phyloP scores from a whole-genome alignment of 2,888 invertebrate genomes.

The Morinoia aosen region DNA sequence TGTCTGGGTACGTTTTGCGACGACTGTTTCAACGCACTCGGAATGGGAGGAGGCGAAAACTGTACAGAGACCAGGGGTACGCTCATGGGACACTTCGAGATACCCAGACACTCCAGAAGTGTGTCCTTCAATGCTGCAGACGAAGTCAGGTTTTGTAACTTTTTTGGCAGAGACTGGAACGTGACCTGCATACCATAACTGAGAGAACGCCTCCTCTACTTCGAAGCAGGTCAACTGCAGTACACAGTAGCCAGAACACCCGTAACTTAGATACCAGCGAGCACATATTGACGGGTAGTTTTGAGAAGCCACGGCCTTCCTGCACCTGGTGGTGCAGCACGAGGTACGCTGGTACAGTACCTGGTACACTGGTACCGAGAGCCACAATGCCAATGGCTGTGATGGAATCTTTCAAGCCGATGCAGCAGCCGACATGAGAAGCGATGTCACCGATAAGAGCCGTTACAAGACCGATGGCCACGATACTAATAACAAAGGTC shows the following conservation, averaged over 20 bases:
- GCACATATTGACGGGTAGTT: background rate
- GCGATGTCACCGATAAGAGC: conserved; percentile 98
- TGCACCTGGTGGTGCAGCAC: conserved; percentile 3
- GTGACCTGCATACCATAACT: background rate
- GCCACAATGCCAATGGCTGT: conserved; percentile 99
- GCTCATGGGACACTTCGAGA: background rate
- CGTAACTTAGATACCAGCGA: background rate
- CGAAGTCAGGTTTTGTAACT: background rate
- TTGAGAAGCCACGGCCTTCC: background rate
- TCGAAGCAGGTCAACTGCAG: background rate
- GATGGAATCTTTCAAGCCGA: conserved; percentile 95
- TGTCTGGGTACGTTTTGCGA: background rate
- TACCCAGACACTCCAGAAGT: background rate
- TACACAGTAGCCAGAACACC: background rate
- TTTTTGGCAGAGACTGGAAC: background rate
- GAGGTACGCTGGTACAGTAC: conserved; percentile 73
- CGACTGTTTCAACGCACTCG: background rate
- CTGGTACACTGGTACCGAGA: conserved; percentile 97
- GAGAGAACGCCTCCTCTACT: background rate
- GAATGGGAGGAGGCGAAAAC: background rate
- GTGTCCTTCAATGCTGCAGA: background rate
- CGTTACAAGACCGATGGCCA: conserved; percentile 93
- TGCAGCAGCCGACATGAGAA: conserved; percentile 96
- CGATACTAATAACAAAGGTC: conserved; percentile 93
- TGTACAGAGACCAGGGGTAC: background rate